Base-by-base conservation (phyloP, 1,140 invertebrate genomes). In the Periplaneta americana region DNA sequence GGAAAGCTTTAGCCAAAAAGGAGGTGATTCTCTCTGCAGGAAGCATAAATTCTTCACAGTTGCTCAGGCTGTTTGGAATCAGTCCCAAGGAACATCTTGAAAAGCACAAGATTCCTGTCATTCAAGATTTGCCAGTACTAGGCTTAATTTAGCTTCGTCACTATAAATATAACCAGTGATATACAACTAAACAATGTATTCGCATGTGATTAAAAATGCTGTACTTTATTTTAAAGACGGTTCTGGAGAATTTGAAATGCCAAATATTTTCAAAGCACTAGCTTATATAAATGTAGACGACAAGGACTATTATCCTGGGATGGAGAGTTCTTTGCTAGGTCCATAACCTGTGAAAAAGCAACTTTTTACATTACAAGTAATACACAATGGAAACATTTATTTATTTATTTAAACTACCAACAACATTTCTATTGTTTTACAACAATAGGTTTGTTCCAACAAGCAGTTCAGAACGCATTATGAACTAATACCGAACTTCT, bases 111-210 rank as follows among this genome's bases (percentile, higher is more conserved):
- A 22, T 74, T 84, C 81, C 87, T 0, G 88, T 92, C 0, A 82
- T 94, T 22, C 88, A 91, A 81, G 91, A 96, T 85, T 88, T 96
- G 0, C 93, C 92, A 0, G 95, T n/a, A n/a, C n/a, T 97, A 0
- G 96, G 96, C 1, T 91, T 93, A 80, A 97, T 97, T 87, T 89
- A 97, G 0, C 75, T 17, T 76, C 31, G 13, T 15, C 18, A 18
- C 13, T 76, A 17, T 15, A 76, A 15, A 15, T 31, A 15, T 13
- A 76, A 33, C 32, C 75, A 17, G 31, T 76, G 18, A 33, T 33
- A 15, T n/a, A 76, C n/a, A n/a, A n/a, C n/a, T n/a, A n/a, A n/a
- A n/a, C n/a, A n/a, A n/a, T n/a, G n/a, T n/a, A n/a, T n/a, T n/a
- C 93, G n/a, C n/a, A n/a, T n/a, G n/a, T n/a, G n/a, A n/a, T 33